Evolutionary conservation across 2,888 invertebrate species (phyloP), one percentile per base, ranked within the genome.

Genomic region (Torymus texanus): DNA sequence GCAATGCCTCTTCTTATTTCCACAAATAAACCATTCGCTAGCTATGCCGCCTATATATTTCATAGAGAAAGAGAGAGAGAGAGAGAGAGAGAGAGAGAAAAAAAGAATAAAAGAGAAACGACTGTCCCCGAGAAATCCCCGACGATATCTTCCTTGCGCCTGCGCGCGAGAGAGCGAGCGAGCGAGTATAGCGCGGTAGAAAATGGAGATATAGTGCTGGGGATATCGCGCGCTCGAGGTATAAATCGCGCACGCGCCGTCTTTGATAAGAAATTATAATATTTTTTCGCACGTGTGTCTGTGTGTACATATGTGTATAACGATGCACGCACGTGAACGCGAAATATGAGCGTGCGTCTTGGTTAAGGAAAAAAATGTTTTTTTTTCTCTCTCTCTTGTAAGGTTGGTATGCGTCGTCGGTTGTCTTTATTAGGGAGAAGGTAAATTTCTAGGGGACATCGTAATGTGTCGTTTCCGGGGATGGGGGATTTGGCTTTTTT

Each of bases 241-340:
- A 70, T 70, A 70, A 70, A 75, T 75, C 70, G 56, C 62, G 18
- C 51, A 24, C 4, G 71, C 10, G 41, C 51, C 53, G 8, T 24
- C 70, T 65, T 65, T 77, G 71, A 77, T 77, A 77, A 77, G 77
- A 29, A 77, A 77, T 77, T 71, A 77, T 71, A 71, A 71, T 77
- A 77, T 71, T 71, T 59, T 18, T 18, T 12, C 16, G 29, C 29
- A 29, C 5, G 41, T 5, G 29, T 5, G 24, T 24, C 2, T 24
- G 3, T 24, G 3, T 29, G 0, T 29, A 29, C 8, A 8, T 41
- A 8, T 41, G 8, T 41, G 8, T 41, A 8, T 8, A 1, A 41
- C 5, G 41, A 41, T 41, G 41, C 41, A 41, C 41, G 41, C 41
- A 41, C 41, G 8, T 4, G 41, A 8, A 41, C 41, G 41, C 41